phyloP scores from a whole-genome alignment of 2,113 vertebrate species.

The Trochalopteron elliotii region DNA sequence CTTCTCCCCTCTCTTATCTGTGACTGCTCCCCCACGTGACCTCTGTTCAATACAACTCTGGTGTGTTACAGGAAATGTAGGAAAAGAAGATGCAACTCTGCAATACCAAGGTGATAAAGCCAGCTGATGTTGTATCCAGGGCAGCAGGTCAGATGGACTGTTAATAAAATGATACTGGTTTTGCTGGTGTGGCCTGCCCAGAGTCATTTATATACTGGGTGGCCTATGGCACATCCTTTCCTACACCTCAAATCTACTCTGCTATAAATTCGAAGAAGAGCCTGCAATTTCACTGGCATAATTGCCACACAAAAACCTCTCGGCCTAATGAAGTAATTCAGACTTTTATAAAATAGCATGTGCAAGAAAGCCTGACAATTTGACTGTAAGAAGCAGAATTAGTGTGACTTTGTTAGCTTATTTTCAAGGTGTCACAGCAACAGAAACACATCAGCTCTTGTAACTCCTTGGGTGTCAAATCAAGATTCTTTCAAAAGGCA shows the following conservation, averaged over 20 bases:
- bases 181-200: not conserved
- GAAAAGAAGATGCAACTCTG: not conserved
- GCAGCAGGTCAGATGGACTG: not conserved
- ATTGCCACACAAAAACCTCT: not conserved
- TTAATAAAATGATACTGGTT: not conserved
- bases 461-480: not conserved
- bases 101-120: fast-evolving
- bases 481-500: not conserved
- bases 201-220: not conserved
- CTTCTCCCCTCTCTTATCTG: not conserved
- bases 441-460: not conserved
- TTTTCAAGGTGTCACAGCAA: not conserved
- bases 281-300: not conserved
- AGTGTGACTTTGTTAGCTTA: not conserved
- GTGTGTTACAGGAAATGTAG: fast-evolving
- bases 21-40: not conserved
- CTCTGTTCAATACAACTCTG: too few species aligned
- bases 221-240: not conserved
- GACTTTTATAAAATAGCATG: not conserved
- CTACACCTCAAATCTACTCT: too few species aligned
- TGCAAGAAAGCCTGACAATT: not conserved
- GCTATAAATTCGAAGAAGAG: not conserved
- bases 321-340: not conserved
- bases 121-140: not conserved
- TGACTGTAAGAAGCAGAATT: not conserved